phyloP scores from a whole-genome alignment of 2,797 vertebrate genomes.

The Botia kubotai region DNA sequence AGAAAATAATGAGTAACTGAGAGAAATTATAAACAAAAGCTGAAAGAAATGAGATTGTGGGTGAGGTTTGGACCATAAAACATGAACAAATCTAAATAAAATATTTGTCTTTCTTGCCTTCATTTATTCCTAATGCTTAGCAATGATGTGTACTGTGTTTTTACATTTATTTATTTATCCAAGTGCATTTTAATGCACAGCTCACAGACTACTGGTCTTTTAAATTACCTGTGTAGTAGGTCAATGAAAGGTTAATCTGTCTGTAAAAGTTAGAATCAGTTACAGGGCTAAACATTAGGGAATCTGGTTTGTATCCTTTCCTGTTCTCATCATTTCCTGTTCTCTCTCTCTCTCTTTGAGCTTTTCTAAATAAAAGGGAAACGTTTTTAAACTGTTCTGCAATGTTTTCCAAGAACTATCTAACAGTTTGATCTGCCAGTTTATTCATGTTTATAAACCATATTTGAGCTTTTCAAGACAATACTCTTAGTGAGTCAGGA shows the following conservation, averaged over 20 bases:
- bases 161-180: too few relatives aligned
- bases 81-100: slow-evolving; percentile 4
- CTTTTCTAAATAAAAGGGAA: too few relatives aligned
- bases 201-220: too few relatives aligned
- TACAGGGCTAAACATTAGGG: too few relatives aligned
- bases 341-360: not conserved
- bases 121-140: not conserved
- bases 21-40: slow-evolving; percentile 15
- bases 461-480: slow-evolving; percentile 8
- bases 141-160: too few relatives aligned
- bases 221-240: too few relatives aligned
- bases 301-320: too few relatives aligned
- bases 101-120: not conserved
- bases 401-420: not conserved
- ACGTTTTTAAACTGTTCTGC: too few relatives aligned
- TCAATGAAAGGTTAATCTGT: too few relatives aligned
- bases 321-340: too few relatives aligned
- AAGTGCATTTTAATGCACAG: too few relatives aligned
- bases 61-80: not conserved
- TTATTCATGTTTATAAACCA: not conserved
- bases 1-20: not conserved
- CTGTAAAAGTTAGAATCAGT: too few relatives aligned
- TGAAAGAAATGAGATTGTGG: slow-evolving; percentile 12
- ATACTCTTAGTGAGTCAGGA: not conserved
- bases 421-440: not conserved